Evolutionary conservation across 2,888 invertebrate species (phyloP).

Genomic region (Eudemis profundana): DNA sequence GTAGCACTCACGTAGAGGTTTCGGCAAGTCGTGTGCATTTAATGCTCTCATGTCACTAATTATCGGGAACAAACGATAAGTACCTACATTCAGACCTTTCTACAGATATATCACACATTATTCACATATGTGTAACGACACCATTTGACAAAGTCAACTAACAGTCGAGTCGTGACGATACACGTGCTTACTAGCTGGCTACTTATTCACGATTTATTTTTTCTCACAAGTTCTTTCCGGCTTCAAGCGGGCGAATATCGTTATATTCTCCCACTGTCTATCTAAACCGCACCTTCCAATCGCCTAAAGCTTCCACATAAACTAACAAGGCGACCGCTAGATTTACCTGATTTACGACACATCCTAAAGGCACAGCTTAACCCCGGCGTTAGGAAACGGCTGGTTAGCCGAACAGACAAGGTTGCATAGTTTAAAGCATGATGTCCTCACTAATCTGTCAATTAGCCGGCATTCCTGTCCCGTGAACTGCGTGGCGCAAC

Average conservation of each 20-base stretch:
- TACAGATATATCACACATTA: no score
- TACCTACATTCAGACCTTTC: no score
- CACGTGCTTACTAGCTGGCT: no score
- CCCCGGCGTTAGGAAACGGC: constrained; percentile 28
- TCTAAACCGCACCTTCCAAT: constrained; percentile 15
- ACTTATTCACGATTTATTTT: no score
- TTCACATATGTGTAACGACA: no score
- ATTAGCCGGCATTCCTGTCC: constrained; percentile 78
- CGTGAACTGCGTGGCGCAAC: constrained; percentile 65
- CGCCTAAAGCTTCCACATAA: constrained; percentile 31
- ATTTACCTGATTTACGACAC: constrained; percentile 26
- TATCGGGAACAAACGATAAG: no score
- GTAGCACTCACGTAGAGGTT: no score
- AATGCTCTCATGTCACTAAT: no score
- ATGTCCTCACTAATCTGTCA: constrained; percentile 77
- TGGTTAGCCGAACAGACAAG: constrained; percentile 46
- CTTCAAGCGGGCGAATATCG: background rate
- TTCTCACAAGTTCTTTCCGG: background rate
- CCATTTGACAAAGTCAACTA: no score
- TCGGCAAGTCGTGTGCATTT: no score
- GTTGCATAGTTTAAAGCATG: constrained; percentile 55
- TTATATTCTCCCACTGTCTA: constrained; percentile 3
- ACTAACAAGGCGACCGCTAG: constrained; percentile 29
- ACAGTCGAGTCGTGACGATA: no score
- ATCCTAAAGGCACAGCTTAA: constrained; percentile 28